Evolutionary conservation across 2,888 invertebrate genomes (phyloP).

Genomic region (Coelinius sp.): DNA sequence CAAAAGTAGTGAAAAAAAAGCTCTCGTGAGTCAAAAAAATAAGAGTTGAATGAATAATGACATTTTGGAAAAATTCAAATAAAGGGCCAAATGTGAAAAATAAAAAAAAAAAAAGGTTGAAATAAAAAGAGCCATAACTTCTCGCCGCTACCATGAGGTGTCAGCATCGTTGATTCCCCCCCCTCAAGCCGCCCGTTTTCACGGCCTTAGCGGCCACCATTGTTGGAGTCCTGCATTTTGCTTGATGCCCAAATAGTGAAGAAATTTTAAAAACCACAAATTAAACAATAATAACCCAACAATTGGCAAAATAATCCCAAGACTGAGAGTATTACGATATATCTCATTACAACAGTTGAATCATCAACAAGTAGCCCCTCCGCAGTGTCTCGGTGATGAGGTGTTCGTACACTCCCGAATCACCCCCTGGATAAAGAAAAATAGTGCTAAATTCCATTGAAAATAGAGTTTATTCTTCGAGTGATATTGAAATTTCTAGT

Average conservation of each 20-base stretch:
- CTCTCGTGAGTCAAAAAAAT: too few species aligned
- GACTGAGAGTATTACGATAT: background rate
- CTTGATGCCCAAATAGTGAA: conserved; percentile 52
- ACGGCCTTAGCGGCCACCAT: conserved; percentile 63
- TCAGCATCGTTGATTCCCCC: conserved; percentile 56
- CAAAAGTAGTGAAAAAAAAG: too few species aligned
- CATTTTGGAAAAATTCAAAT: background rate
- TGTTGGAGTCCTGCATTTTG: conserved; percentile 68
- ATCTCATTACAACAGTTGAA: background rate
- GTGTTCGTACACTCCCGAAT: conserved; percentile 19
- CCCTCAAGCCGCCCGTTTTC: background rate
- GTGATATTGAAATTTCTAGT: background rate
- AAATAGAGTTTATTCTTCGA: background rate
- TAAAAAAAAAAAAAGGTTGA: background rate
- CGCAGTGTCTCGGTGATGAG: conserved; percentile 12
- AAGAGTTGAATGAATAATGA: too few species aligned
- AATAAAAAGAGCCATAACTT: conserved; percentile 26
- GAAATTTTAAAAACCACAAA: background rate
- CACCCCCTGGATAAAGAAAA: conserved; percentile 16
- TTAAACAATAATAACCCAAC: background rate
- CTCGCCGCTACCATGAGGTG: conserved; percentile 62
- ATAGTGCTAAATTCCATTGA: background rate
- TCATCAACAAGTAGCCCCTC: conserved; percentile 25
- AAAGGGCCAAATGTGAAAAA: background rate
- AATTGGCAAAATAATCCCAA: background rate